phyloP scores from a whole-genome alignment of 2,888 invertebrate genomes.

The Apamea sordens region DNA sequence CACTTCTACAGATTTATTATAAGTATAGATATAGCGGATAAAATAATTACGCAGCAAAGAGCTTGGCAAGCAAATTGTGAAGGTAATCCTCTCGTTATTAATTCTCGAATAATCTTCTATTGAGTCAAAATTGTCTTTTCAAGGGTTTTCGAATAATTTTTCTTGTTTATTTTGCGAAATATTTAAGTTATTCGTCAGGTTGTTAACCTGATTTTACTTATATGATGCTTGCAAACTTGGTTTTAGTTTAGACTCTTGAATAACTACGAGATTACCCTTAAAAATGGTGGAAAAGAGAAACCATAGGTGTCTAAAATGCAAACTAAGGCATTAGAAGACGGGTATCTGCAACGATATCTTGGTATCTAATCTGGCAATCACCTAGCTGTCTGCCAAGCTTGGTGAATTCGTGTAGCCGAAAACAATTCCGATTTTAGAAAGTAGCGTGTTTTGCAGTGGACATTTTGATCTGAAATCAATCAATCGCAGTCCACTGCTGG shows the following conservation, averaged over 20 bases:
- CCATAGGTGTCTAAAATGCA: too few relatives aligned
- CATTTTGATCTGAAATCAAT: background rate
- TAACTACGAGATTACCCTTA: background rate
- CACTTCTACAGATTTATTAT: too few relatives aligned
- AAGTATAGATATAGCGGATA: slow-evolving; percentile 10
- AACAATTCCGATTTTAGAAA: background rate
- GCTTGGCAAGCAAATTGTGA: slow-evolving; percentile 20
- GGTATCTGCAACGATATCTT: background rate
- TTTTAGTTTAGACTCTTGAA: background rate
- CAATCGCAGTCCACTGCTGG: background rate
- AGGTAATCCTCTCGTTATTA: slow-evolving; percentile 48
- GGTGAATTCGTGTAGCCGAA: background rate
- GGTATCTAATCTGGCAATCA: background rate
- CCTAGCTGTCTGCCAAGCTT: background rate
- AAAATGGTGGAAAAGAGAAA: background rate
- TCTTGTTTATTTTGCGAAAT: background rate
- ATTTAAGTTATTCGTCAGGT: background rate
- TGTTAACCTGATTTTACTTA: background rate
- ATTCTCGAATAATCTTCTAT: slow-evolving; percentile 48
- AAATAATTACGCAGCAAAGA: slow-evolving; percentile 35
- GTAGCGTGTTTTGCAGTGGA: background rate
- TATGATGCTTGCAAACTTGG: background rate
- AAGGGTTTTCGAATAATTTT: background rate
- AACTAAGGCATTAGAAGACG: background rate
- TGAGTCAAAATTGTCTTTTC: slow-evolving; percentile 42